A percentile compares a stretch with the other conserved stretches of the same genome.
Conservation (phyloP, 2,113 vertebrate genomes). For the Strix uralensis region DNA sequence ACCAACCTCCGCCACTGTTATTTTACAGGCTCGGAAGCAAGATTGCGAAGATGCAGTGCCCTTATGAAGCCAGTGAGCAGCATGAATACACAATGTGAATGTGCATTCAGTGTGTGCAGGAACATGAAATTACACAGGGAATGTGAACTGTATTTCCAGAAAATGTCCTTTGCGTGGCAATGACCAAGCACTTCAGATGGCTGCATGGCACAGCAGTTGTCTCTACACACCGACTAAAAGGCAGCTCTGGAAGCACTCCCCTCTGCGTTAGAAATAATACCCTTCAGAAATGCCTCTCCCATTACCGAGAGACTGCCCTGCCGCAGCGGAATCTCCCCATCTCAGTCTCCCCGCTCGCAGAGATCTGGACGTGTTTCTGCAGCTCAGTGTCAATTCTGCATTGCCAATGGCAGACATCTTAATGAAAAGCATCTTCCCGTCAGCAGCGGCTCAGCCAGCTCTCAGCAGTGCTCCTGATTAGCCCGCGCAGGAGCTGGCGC, state of each 20-base stretch:
- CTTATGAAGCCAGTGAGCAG: background rate
- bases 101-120: background rate
- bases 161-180: background rate
- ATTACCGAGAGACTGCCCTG: background rate
- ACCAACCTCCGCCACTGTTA: background rate
- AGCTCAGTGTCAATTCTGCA: background rate
- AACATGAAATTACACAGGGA: background rate
- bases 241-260: background rate
- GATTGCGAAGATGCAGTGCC: background rate
- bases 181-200: background rate
- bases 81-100: background rate
- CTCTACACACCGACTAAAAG: background rate
- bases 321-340: rapidly evolving
- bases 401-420: background rate
- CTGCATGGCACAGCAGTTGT: background rate
- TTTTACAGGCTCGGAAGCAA: background rate
- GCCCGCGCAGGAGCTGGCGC: slow-evolving; percentile 13
- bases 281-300: background rate
- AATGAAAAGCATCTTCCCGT: slow-evolving; percentile 26
- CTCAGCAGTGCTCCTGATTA: slow-evolving; percentile 30
- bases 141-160: background rate
- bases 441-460: slow-evolving; percentile 12
- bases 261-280: background rate
- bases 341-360: background rate
- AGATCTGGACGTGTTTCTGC: background rate